phyloP scores from a whole-genome alignment of 2,797 vertebrate genomes.

The Hypotaenidia philippensis region DNA sequence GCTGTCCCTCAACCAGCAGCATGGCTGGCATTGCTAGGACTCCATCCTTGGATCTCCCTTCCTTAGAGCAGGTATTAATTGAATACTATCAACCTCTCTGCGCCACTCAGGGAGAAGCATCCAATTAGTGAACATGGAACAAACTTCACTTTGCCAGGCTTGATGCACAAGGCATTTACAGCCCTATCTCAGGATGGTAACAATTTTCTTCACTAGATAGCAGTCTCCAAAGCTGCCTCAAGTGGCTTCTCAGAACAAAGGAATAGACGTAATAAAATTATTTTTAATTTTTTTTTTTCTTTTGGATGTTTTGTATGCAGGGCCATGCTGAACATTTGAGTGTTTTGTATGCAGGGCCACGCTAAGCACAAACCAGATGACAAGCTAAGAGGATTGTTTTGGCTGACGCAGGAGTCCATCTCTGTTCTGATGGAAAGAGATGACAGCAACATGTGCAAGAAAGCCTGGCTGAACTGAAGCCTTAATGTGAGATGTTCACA shows the following conservation, averaged over 20 bases:
- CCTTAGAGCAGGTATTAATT: not conserved
- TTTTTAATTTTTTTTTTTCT: not conserved
- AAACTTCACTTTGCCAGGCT: not conserved
- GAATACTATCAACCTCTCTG: not conserved
- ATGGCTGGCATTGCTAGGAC: not conserved
- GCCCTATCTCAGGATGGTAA: not conserved
- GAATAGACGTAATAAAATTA: not conserved
- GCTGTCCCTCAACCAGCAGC: not conserved
- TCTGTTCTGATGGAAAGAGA: not conserved
- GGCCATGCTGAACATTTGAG: not conserved
- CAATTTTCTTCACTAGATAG: not conserved
- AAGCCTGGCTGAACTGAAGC: conserved; percentile 8
- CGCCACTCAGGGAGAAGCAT: not conserved
- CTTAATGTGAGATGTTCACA: conserved; percentile 2
- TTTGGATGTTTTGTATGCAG: not conserved
- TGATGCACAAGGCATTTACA: not conserved
- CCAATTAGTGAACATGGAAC: not conserved
- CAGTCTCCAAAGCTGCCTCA: not conserved
- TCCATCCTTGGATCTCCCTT: not conserved
- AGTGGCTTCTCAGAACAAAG: not conserved
- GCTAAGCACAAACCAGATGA: not conserved
- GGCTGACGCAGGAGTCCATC: not conserved
- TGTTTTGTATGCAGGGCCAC: not conserved
- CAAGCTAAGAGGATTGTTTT: not conserved
- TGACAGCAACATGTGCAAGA: conserved; percentile 29